These are phyloP conservation scores for Drosophila nannoptera DNA, from an alignment of 1,140 invertebrate species.

Conservation along the genomic window DNA sequence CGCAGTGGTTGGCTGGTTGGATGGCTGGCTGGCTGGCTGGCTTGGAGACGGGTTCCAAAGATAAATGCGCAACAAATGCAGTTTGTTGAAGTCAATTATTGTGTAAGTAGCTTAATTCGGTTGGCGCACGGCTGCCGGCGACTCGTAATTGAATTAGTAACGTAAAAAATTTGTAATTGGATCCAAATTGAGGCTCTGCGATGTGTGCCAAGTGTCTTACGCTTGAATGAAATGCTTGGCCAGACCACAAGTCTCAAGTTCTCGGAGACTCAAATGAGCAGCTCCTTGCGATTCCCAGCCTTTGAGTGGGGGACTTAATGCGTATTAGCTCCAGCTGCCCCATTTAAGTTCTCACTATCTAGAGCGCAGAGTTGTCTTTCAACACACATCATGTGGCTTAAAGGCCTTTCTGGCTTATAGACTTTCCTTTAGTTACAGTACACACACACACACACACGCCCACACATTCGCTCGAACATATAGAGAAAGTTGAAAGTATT, in stretches of 20 bases:
- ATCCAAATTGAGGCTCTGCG: constrained; percentile 27
- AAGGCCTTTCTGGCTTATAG: background rate
- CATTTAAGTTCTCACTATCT: no score
- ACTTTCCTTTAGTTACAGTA: constrained; percentile 8
- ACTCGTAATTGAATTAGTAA: constrained; percentile 43
- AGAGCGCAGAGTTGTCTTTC: background rate
- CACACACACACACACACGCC: background rate
- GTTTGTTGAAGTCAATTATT: constrained; percentile 75
- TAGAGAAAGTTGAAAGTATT: constrained; percentile 26
- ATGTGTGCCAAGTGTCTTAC: background rate
- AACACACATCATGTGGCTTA: background rate
- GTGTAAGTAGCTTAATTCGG: constrained; percentile 72
- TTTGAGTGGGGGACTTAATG: no score
- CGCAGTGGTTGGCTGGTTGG: constrained; percentile 11
- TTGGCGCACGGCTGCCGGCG: constrained; percentile 35
- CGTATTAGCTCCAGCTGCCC: no score
- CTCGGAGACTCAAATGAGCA: no score
- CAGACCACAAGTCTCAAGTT: background rate
- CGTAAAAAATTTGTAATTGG: constrained; percentile 41
- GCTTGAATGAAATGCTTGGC: constrained; percentile 1
- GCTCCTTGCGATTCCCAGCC: background rate
- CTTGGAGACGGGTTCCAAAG: constrained; percentile 47
- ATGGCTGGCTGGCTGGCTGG: background rate
- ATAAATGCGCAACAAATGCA: constrained; percentile 76
- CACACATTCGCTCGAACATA: no score